Evolutionary conservation across 2,113 vertebrate genomes (phyloP).

Genomic region (Manacus vitellinus): DNA sequence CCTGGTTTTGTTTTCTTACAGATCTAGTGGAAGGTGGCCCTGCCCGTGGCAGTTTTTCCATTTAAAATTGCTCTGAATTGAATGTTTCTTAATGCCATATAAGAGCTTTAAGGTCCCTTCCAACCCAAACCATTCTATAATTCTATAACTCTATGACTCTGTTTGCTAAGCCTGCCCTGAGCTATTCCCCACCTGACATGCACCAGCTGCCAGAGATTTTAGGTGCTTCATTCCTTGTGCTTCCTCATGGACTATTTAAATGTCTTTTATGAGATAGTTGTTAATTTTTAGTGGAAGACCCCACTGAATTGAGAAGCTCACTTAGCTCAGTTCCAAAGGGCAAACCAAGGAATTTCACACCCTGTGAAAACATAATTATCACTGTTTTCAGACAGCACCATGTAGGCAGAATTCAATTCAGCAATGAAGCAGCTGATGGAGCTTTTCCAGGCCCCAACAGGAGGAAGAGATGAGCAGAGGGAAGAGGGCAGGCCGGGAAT

Average conservation of each 20-base stretch:
- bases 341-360: neutral
- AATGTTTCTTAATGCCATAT: too few species aligned
- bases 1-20: neutral
- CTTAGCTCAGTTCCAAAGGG: neutral
- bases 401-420: neutral
- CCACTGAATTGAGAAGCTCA: neutral
- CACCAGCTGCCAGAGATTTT: neutral
- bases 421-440: neutral
- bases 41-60: neutral
- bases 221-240: neutral
- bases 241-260: neutral
- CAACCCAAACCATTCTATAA: neutral
- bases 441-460: neutral
- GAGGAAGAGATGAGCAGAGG: neutral
- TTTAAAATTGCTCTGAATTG: too few species aligned
- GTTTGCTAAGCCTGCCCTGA: neutral
- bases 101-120: neutral
- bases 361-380: neutral
- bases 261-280: neutral
- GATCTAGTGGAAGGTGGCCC: neutral
- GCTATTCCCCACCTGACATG: neutral
- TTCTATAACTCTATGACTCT: neutral
- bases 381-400: neutral
- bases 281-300: neutral
- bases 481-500: neutral